Base-by-base conservation (phyloP, 2,797 vertebrate species). In the Chromis chromis region DNA sequence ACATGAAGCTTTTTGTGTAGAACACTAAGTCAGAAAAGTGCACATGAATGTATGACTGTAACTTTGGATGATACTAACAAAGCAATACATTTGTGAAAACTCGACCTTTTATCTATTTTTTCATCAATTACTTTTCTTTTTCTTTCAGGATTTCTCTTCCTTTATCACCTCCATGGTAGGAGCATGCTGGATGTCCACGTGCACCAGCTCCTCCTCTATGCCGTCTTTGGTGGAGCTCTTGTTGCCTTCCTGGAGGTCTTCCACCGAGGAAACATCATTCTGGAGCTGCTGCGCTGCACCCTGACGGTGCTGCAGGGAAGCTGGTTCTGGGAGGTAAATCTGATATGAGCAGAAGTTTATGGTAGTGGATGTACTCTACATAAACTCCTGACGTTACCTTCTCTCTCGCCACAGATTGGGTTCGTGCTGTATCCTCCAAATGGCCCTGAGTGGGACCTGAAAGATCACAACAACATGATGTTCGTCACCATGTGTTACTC, bases 251-350 rank as follows among this genome's bases (percentile, higher is more conserved):
- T 97, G 74, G 97, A 98, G 94, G 83, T 98, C 61, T 96, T 99
- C 68, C 93, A 95, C 69, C 87, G 94, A 17, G 95, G 94, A 1
- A 98, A 96, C 88, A 85, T 97, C n/a, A 79, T 96, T 7, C 90
- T 99, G 66, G 97, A 98, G 88, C 95, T 99, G 81, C 86, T 98
- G 69, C 92, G 96, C 66, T 94, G 94, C 67, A 94, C 95, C 48
- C 91, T 99, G 46, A 94, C 94, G 3, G 58, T 98, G 53, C 87
- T 99, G 71, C 98, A 99, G 76, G 98, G 97, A 14, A 98, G 90
- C 91, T 99, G 98, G 98, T 96, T 99, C 91, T 99, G 96, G 96
- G 96, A 99, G 96, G 98, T 99, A 76, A 50, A 68, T 54, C 3
- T 65, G 28, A 24, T 3, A n/a, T 6, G 13, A 56, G 22, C 8